A percentile compares a stretch with the other conserved stretches of the same genome.
Conservation (phyloP, 2,113 vertebrate genomes). For the Siphamia tubifer region DNA sequence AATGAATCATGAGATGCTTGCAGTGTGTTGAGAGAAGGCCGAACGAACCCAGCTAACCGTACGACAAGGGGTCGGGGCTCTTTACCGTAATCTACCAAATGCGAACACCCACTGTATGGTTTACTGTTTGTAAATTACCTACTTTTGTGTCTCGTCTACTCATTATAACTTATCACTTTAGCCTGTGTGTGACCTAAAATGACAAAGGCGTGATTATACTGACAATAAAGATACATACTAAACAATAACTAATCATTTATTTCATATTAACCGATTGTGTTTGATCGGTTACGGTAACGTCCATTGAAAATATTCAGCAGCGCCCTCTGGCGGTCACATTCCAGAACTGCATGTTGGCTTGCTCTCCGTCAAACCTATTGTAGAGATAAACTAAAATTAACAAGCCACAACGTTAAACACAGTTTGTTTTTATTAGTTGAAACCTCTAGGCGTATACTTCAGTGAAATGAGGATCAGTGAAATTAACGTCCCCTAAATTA, state of each 20-base stretch:
- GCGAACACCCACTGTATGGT: neutral
- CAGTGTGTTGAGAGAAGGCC: constrained; percentile 57
- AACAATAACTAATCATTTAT: neutral
- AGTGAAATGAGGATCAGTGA: too few relatives aligned
- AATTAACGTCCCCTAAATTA: neutral
- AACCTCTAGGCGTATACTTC: neutral
- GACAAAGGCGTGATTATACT: too few relatives aligned
- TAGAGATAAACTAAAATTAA: neutral
- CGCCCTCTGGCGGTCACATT: neutral
- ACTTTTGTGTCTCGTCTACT: neutral
- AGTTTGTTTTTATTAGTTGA: neutral
- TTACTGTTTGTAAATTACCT: neutral
- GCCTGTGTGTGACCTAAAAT: fast-evolving
- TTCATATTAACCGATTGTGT: neutral
- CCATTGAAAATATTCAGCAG: neutral
- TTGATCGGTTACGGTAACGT: constrained; percentile 46
- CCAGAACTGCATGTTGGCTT: neutral
- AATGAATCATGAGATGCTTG: constrained; percentile 66
- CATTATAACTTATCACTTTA: fast-evolving
- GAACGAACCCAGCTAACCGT: neutral
- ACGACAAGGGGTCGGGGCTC: neutral
- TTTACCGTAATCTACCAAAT: constrained; percentile 38
- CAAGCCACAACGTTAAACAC: neutral
- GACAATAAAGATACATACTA: too few relatives aligned
- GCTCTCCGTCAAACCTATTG: neutral